Evolutionary conservation across 2,797 vertebrate genomes (phyloP), one percentile per base, ranked within the genome.

Genomic region (Takifugu ocellatus): DNA sequence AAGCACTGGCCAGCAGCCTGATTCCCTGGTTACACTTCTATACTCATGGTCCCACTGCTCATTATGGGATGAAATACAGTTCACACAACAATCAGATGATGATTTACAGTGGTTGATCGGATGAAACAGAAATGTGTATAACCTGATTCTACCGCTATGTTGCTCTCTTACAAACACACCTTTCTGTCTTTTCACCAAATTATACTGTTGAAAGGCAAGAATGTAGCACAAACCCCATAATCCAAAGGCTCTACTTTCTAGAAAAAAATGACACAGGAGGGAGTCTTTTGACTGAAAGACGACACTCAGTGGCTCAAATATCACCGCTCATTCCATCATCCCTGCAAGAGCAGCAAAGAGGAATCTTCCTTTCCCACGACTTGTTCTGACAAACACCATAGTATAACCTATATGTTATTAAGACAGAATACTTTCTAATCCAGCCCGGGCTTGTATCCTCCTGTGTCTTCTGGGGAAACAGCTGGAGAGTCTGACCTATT

Each of bases 181-280:
- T 50, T 69, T 58, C 50, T 69, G 63, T 66, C 49, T 62, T 63
- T 77, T 56, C 64, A 56, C 51, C 36, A 5, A 54, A 61, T 49
- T 50, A 49, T 29, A 36, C 45, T 24, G 76, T 69, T 74, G 78
- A 84, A 78, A 84, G 70, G 72, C 58, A 85, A 81, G 79, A 85
- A 88, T 82, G 79, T 67, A 77, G 83, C 87, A 66, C 84, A 70
- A 79, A 72, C 78, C 74, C 80, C 86, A 74, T 85, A 86, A 89
- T 83, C 81, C 77, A 80, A 86, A 82, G 75, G 72, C 76, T 66
- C 49, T 33, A 29, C 59, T 54, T 70, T 68, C 65, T 25, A 6
- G 60, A 81, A 78, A 81, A 80, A 21, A 87, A 87, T 86, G 61
- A 84, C 83, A 82, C 80, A 78, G 68, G 21, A 46, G 15, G 46